A percentile compares a stretch with the other conserved stretches of the same genome.
Conservation (phyloP, 1,140 invertebrate species). For the Trichonephila clavata region DNA sequence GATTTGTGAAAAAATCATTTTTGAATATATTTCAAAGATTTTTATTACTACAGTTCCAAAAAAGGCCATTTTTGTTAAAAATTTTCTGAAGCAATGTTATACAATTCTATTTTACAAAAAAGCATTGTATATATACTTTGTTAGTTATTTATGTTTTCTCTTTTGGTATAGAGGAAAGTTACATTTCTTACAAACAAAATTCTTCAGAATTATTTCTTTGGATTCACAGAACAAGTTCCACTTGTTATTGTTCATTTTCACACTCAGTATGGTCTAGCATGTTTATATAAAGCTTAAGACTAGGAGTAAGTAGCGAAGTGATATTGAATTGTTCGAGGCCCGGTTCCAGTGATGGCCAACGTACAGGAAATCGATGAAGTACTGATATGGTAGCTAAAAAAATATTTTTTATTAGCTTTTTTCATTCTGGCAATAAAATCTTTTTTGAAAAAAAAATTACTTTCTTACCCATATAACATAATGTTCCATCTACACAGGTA, state of each 20-base stretch:
- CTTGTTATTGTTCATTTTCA: background rate
- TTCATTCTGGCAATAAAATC: background rate
- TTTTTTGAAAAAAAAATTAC: background rate
- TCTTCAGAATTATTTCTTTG: too few relatives aligned
- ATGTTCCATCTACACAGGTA: slow-evolving; percentile 5
- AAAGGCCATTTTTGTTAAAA: too few relatives aligned
- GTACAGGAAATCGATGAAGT: background rate
- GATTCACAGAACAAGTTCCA: too few relatives aligned
- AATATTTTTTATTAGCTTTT: background rate
- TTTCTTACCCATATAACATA: background rate
- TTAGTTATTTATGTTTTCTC: too few relatives aligned
- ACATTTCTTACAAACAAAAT: too few relatives aligned
- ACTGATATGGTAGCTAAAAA: slow-evolving; percentile 39
- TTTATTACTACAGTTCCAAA: too few relatives aligned
- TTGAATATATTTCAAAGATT: too few relatives aligned
- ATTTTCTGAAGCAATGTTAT: too few relatives aligned
- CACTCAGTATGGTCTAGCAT: slow-evolving; percentile 42
- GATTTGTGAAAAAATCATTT: too few relatives aligned
- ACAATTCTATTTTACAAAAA: too few relatives aligned
- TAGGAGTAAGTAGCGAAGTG: background rate
- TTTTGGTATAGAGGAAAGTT: too few relatives aligned
- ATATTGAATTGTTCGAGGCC: background rate
- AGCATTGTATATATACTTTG: too few relatives aligned
- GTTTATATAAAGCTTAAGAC: background rate
- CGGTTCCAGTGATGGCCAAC: background rate